Base-by-base conservation (phyloP, 2,113 vertebrate genomes). In the Labrus mixtus region DNA sequence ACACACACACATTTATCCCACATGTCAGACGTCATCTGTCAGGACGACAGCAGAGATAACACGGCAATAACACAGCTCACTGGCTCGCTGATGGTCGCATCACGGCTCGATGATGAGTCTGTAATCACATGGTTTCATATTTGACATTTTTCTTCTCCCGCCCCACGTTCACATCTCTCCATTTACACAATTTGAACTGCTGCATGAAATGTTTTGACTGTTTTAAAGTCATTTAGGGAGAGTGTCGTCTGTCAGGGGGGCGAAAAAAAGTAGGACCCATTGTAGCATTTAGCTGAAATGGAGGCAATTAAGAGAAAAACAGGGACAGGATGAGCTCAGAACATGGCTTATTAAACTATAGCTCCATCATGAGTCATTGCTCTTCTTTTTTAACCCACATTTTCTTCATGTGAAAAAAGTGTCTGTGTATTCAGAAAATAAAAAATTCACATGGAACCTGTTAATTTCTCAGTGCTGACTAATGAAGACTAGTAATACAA, bases 21-120 rank as follows among this genome's bases (percentile, higher is more conserved):
- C 76, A 78, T 54, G 69, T 61, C 72, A 61, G 73, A 54, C 54
- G 10, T 69, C 76, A 51, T 25, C 57, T 69, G 86, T 79, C 73
- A 66, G 80, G 23, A 57, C 50, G 10, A 63, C 62, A 36, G 51
- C 25, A 37, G 83, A 66, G 83, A 87, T 86, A 91, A 87, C 53
- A 9, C 46, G 36, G 68, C 68, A 85, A 85, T 88, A 75, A 79
- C 72, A 70, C 90, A 82, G 79, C 69, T 87, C 79, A 79, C 70
- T 45, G 56, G 36, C 76, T 75, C 46, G 10, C 68, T 77, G 79
- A 82, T 56, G 78, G 59, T 51, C 5, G 11, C 22, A 41, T 41
- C 67, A 17, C 48, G 29, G 45, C 45, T 9, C 36, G 22, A 19
- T 64, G 65, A 78, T 37, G 71, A 73, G 62, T 48, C 65, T 69